phyloP scores from a whole-genome alignment of 2,113 vertebrate species.

The Bubo blakistoni region DNA sequence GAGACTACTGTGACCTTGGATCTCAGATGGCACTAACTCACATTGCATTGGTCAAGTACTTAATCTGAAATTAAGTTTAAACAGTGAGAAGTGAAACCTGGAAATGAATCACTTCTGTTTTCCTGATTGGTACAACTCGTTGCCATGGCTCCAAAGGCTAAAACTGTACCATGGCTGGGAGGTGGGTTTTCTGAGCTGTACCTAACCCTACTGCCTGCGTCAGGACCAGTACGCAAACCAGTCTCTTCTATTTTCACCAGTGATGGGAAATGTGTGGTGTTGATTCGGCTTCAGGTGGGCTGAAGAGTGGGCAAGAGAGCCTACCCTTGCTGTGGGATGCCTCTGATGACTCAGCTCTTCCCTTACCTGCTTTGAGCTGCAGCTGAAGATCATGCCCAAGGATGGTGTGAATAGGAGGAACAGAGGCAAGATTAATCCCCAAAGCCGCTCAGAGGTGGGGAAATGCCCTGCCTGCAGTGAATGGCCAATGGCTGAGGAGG shows the following conservation, averaged over 20 bases:
- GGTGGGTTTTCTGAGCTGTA: background rate
- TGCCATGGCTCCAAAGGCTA: slow-evolving; percentile 26
- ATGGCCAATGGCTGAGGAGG: background rate
- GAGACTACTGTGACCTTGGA: background rate
- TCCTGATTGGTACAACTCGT: background rate
- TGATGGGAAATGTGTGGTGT: background rate
- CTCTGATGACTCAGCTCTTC: background rate
- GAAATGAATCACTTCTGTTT: slow-evolving; percentile 38
- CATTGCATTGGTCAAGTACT: background rate
- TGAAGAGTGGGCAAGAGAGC: background rate
- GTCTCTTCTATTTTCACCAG: background rate
- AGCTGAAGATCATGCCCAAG: background rate
- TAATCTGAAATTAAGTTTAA: background rate
- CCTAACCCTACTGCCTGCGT: background rate
- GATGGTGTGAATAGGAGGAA: background rate
- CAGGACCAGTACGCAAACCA: rapidly evolving
- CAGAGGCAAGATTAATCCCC: background rate
- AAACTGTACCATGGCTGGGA: background rate
- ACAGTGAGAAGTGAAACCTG: slow-evolving; percentile 6
- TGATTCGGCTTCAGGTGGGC: background rate
- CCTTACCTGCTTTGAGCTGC: background rate
- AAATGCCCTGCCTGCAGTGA: background rate
- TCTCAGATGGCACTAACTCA: background rate
- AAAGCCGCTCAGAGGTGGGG: background rate
- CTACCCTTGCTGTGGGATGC: rapidly evolving